phyloP scores from a whole-genome alignment of 2,888 invertebrate genomes.

The Auanema freiburgensis region DNA sequence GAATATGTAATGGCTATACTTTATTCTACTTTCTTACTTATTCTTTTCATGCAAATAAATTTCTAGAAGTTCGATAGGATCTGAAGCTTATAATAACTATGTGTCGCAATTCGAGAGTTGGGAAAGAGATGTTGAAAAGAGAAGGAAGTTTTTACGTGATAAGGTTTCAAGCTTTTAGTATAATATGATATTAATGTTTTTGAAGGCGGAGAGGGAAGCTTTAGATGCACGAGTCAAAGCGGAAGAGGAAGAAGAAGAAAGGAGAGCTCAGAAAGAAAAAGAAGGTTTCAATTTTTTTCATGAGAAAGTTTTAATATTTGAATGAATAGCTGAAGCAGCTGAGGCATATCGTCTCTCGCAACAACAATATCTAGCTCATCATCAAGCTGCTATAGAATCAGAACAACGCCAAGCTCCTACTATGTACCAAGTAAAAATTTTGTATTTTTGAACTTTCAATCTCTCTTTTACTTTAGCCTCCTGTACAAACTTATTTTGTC shows the following conservation, averaged over 20 bases:
- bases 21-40: slow-evolving; percentile 9
- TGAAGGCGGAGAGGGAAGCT: slow-evolving; percentile 12
- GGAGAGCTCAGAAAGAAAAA: slow-evolving; percentile 16
- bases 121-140: slow-evolving; percentile 60
- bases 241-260: slow-evolving; percentile 19
- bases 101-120: slow-evolving; percentile 60
- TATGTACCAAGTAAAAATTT: background rate
- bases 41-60: background rate
- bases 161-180: no score
- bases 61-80: slow-evolving; percentile 54
- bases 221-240: slow-evolving; percentile 6
- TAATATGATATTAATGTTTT: no score
- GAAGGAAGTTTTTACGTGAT: slow-evolving; percentile 44
- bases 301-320: slow-evolving; percentile 3
- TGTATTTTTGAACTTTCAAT: no score
- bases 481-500: no score
- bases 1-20: slow-evolving; percentile 59
- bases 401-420: slow-evolving; percentile 23
- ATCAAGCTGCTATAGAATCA: slow-evolving; percentile 43
- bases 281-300: slow-evolving; percentile 10
- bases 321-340: slow-evolving; percentile 31
- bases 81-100: slow-evolving; percentile 59
- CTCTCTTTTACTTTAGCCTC: no score
- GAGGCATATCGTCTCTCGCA: slow-evolving; percentile 40
- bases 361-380: slow-evolving; percentile 52